Percentiles rank a stretch among this genome's conserved stretches.
These are phyloP conservation scores for Misgurnus mizolepis DNA, from an alignment of 2,113 vertebrate species.

Conservation along the genomic window DNA sequence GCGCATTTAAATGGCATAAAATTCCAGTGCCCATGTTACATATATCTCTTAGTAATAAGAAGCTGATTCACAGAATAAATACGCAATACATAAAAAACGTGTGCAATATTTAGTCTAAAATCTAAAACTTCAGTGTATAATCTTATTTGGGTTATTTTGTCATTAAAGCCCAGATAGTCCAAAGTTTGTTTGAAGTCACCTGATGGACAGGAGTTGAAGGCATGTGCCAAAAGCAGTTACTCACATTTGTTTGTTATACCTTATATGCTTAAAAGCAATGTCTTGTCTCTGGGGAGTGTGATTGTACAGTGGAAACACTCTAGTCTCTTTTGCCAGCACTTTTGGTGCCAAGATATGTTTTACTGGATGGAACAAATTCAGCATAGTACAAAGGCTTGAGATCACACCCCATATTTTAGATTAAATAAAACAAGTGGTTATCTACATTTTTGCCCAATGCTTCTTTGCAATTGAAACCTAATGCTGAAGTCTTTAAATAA, in stretches of 20 bases:
- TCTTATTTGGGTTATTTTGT: neutral
- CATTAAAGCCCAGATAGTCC: neutral
- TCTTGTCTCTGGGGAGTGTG: neutral
- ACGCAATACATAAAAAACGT: no score
- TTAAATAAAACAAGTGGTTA: constrained; percentile 50
- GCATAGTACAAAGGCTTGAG: constrained; percentile 60
- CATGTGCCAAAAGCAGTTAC: neutral
- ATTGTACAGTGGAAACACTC: constrained; percentile 26
- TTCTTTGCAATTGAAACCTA: no score
- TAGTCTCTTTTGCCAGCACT: constrained; percentile 48
- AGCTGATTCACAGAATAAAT: no score
- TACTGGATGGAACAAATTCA: constrained; percentile 56
- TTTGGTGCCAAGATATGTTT: constrained; percentile 57
- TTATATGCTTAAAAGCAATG: constrained; percentile 17
- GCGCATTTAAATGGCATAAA: no score
- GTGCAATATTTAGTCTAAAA: no score
- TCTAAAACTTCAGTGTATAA: neutral
- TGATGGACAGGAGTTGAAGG: neutral
- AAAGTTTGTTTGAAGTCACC: neutral
- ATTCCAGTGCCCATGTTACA: no score
- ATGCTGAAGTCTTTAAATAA: neutral
- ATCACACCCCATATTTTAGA: constrained; percentile 53
- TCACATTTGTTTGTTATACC: neutral
- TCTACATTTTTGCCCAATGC: constrained; percentile 15
- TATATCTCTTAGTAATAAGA: neutral